Conservation (phyloP, 2,113 vertebrate species). For the Nasalis larvatus region DNA sequence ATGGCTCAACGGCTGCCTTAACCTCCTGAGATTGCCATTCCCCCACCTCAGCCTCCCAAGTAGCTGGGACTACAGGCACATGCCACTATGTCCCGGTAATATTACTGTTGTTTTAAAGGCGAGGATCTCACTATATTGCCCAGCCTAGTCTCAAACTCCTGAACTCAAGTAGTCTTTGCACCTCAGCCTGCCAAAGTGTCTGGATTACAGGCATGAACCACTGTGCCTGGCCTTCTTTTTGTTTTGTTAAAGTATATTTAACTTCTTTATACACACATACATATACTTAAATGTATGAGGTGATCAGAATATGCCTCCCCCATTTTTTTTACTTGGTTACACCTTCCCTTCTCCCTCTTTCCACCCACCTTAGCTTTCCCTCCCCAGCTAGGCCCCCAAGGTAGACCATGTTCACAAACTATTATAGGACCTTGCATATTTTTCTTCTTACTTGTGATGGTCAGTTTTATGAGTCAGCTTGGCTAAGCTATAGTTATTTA, state of each 20-base stretch:
- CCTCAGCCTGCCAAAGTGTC: no score
- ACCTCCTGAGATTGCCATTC: no score
- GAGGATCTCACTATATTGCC: no score
- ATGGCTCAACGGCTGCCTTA: no score
- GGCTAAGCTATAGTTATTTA: background rate
- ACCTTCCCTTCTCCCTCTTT: no score
- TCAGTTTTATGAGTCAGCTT: background rate
- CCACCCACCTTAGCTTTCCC: background rate
- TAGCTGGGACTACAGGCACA: no score
- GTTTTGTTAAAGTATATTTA: background rate
- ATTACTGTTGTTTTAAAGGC: no score
- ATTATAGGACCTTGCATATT: accelerated
- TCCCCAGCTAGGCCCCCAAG: background rate
- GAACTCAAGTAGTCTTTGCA: no score
- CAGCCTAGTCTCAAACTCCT: no score
- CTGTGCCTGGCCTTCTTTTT: background rate
- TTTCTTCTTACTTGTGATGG: background rate
- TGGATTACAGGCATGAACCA: no score
- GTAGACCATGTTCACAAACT: background rate
- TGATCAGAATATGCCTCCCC: background rate
- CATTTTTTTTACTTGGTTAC: background rate
- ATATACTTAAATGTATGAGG: background rate
- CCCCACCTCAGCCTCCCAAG: no score
- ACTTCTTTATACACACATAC: background rate
- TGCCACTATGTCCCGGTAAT: no score